Evolutionary conservation across 2,797 vertebrate genomes (phyloP).

Genomic region (Merluccius polli): DNA sequence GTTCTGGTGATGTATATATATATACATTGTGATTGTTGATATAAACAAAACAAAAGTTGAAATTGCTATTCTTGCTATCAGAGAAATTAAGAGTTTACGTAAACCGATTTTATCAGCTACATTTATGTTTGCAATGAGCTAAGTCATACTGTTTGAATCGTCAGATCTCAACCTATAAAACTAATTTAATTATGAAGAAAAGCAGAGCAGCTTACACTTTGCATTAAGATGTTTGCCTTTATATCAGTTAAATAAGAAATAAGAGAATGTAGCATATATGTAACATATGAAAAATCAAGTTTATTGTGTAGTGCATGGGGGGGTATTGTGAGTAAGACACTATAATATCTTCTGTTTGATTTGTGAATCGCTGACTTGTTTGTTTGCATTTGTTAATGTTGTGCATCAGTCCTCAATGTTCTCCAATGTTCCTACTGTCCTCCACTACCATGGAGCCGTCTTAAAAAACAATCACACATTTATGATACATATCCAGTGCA

Average conservation of each 20-base stretch:
- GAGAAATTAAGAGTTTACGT: conserved; percentile 67
- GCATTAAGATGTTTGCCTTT: conserved; percentile 75
- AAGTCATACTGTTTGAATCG: conserved; percentile 70
- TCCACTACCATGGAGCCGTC: conserved; percentile 57
- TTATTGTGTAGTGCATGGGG: conserved; percentile 75
- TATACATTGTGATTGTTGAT: conserved; percentile 75
- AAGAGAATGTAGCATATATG: conserved; percentile 79
- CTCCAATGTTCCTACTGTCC: conserved; percentile 62
- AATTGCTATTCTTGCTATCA: conserved; percentile 72
- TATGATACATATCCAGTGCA: conserved; percentile 42
- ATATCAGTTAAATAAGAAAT: conserved; percentile 75
- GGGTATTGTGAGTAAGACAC: conserved; percentile 61
- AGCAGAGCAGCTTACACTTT: conserved; percentile 71
- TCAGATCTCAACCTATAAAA: conserved; percentile 64
- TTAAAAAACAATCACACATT: conserved; percentile 44
- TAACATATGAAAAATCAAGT: conserved; percentile 73
- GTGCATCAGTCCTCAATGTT: conserved; percentile 64
- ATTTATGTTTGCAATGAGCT: conserved; percentile 76
- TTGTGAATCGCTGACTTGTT: conserved; percentile 69
- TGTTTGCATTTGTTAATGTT: conserved; percentile 70
- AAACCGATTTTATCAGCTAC: conserved; percentile 69
- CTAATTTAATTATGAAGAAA: conserved; percentile 73
- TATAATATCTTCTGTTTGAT: conserved; percentile 70
- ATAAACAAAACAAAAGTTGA: conserved; percentile 58
- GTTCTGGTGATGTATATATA: conserved; percentile 75